Conservation (phyloP, 2,888 invertebrate genomes). For the Miltochrista miniata region DNA sequence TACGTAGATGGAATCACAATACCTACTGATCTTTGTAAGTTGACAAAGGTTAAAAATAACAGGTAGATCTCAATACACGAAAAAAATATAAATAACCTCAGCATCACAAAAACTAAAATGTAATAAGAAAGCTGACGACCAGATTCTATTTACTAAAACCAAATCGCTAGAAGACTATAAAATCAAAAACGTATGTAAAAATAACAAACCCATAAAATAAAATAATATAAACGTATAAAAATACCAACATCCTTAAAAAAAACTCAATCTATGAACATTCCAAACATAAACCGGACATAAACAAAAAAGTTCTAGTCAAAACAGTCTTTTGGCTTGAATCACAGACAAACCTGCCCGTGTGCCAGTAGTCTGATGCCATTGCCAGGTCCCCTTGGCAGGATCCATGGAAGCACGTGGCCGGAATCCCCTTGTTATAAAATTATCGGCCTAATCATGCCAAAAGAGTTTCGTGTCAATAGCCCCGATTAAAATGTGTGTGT, state of each 20-base stretch:
- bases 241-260: background rate
- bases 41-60: too few relatives aligned
- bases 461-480: slow-evolving; percentile 38
- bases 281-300: slow-evolving; percentile 31
- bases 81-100: too few relatives aligned
- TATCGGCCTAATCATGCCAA: slow-evolving; percentile 37
- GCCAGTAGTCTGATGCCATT: slow-evolving; percentile 49
- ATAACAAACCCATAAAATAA: background rate
- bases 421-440: slow-evolving; percentile 43
- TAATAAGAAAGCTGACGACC: too few relatives aligned
- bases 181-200: too few relatives aligned
- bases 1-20: too few relatives aligned
- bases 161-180: background rate
- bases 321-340: slow-evolving; percentile 56
- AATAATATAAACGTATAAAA: background rate
- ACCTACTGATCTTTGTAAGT: too few relatives aligned
- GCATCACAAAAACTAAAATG: too few relatives aligned
- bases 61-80: too few relatives aligned
- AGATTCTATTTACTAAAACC: too few relatives aligned
- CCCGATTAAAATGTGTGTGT: slow-evolving; percentile 12
- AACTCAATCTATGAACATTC: slow-evolving; percentile 21
- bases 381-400: slow-evolving; percentile 47
- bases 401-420: slow-evolving; percentile 44
- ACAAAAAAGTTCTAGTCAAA: slow-evolving; percentile 60
- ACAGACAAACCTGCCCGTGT: slow-evolving; percentile 49